Conservation (phyloP, 2,113 vertebrate genomes). For the Thunnus thynnus region DNA sequence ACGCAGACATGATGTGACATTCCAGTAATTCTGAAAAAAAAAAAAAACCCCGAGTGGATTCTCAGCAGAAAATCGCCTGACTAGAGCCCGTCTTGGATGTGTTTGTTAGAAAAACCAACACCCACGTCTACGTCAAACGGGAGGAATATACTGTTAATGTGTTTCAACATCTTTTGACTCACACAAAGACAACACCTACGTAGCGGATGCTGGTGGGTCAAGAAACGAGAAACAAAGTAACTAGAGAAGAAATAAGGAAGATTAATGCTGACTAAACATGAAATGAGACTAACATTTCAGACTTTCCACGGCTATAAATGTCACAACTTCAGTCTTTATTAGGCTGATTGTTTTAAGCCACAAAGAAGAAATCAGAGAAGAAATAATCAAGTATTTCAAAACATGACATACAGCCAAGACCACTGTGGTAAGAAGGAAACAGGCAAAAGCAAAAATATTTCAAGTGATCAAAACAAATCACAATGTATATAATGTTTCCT, state of each 20-base stretch:
- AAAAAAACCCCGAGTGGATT: not conserved
- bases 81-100: not conserved
- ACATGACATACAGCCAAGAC: not conserved
- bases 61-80: not conserved
- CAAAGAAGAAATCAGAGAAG: not conserved
- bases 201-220: conserved; percentile 8
- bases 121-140: not conserved
- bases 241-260: conserved; percentile 27
- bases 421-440: not conserved
- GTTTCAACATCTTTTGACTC: conserved; percentile 56
- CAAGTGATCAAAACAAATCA: no score
- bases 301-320: conserved; percentile 20
- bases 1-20: conserved; percentile 47
- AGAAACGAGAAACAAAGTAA: conserved; percentile 18
- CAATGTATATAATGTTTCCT: no score
- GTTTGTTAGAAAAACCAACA: not conserved
- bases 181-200: conserved; percentile 42
- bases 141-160: conserved; percentile 28
- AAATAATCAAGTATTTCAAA: not conserved
- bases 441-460: not conserved
- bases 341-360: not conserved
- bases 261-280: conserved; percentile 33
- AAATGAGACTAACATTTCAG: conserved; percentile 29
- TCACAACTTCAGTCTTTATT: not conserved
- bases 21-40: conserved; percentile 29